Evolutionary conservation across 2,797 vertebrate genomes (phyloP), one percentile per base, ranked within the genome.

Genomic region (Babyrousa celebensis): DNA sequence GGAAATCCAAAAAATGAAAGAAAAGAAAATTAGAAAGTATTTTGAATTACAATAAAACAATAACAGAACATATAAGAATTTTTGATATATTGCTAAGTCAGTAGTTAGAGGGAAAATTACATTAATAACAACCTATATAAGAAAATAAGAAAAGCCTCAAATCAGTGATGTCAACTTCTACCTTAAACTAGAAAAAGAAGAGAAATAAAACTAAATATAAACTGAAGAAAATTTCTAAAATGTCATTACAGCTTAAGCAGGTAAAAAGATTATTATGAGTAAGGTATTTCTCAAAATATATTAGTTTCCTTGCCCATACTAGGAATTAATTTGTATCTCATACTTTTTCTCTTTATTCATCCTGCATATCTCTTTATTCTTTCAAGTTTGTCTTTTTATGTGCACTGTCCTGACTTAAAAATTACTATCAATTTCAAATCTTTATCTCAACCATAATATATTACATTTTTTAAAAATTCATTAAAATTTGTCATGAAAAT

Each of bases 61-160:
- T 86, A 80, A 62, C 2, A 68, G 3, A 71, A 71, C 32, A 43
- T 58, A 58, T 56, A 18, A 36, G 12, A 84, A 78, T 63, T 29
- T 85, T 62, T 36, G 32, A 27, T 7, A 56, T 18, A 3, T 12
- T 52, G 32, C 21, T 58, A 70, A 85, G 21, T 7, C 3, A 58
- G 48, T 15, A 58, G 9, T n/a, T 15, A n/a, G 21, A 48, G 21
- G 27, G 48, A 48, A 27, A 48, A 60, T 32, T 32, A 60, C 25
- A 92, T 72, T 36, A 48, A 36, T 58, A 10, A 78, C 58, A 27
- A 70, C 21, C 21, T 48, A 32, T 70, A 48, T 60, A 11, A 36
- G 58, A 67, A 91, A 65, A 79, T 32, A 95, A 63, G 52, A 82
- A 48, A 95, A 52, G 36, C 23, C 52, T 90, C 68, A 29, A 91